Evolutionary conservation across 2,113 vertebrate genomes (phyloP), one percentile per base, ranked within the genome.

Genomic region (Seriola quinqueradiata): DNA sequence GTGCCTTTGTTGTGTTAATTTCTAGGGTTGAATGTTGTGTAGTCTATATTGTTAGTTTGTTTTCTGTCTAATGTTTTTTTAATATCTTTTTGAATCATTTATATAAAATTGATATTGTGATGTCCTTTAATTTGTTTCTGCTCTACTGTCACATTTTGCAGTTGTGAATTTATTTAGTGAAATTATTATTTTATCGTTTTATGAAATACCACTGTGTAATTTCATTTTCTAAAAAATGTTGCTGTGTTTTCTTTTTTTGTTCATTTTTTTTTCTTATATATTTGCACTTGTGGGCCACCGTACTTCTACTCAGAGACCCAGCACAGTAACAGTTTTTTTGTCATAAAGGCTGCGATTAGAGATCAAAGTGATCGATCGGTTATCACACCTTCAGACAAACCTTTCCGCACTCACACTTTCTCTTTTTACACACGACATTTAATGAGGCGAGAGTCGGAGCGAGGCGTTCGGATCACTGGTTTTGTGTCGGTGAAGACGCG

Each of bases 371-470:
- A 25, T 3, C 10, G 60, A 54, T 40, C 46, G 0, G 34, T 59
- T 3, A 11, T 42, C 38, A 44, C 57, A 54, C 28, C 50, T 70
- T 44, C 70, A 73, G 59, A 54, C 17, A 70, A 50, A 65, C 34
- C 8, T 66, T 71, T 72, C 16, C 73, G 64, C 67, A 75, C 65
- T 75, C 63, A 0, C 40, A 48, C 50, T 77, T 64, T 1, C 42
- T 55, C 50, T 77, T 64, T 6, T 67, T 75, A 52, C 5, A 79
- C 28, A 78, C 46, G 58, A 61, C 73, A 50, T 87, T 88, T 81
- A 85, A 88, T 75, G 63, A 72, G 21, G 59, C 34, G 13, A 52
- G 28, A 55, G 36, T 60, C 67, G 60, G 69, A 68, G 71, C 67
- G 32, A 48, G 59, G 36, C 50, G 57, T 61, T 42, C 3, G n/a